Base-by-base conservation (phyloP, 2,113 vertebrate genomes). In the Heteronetta atricapilla region DNA sequence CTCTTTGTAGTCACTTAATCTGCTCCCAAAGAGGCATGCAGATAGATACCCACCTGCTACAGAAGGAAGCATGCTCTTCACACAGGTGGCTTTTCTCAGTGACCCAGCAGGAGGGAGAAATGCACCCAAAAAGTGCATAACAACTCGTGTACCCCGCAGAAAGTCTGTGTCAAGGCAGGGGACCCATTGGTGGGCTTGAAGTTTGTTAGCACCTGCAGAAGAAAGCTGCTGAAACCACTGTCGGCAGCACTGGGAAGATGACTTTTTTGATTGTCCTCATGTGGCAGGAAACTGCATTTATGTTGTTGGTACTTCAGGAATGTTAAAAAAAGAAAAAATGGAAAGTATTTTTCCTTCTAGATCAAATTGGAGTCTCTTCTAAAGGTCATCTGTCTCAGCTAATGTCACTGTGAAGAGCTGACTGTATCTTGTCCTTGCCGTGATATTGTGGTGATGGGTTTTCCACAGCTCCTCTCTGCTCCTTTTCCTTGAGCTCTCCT, bases 391-490 rank as follows among this genome's bases (percentile, higher is more conserved):
- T 77, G 13, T 78, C 56, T 67, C 44, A 55, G 75, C 74, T 81
- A 86, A 69, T 38, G 33, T 23, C 21, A 13, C 20, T n/a, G 31
- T 74, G 46, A 79, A 75, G 36, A 68, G 36, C 12, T 90, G 75
- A 48, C 85, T 94, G 85, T 40, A 44, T 56, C 11, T 75, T 73
- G 69, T 60, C 64, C 76, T 93, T 90, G 29, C 68, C 10, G 10
- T 36, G 42, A 13, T 40, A 68, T 12, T 83, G 82, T 0, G 0
- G 38, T 29, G 26, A 15, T 52, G 64, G 38, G 26, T 34, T 88
- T 90, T 93, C 78, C 91, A 56, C 75, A 84, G 64, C 73, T 91
- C 79, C 80, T 56, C 68, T 86, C 68, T 86, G 38, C 64, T 40
- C 50, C 42, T 89, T 20, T 93, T 93, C 33, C 34, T 89, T 36